Evolutionary conservation across 2,888 invertebrate genomes (phyloP), one percentile per base, ranked within the genome.

Genomic region (Iphiclides podalirius): DNA sequence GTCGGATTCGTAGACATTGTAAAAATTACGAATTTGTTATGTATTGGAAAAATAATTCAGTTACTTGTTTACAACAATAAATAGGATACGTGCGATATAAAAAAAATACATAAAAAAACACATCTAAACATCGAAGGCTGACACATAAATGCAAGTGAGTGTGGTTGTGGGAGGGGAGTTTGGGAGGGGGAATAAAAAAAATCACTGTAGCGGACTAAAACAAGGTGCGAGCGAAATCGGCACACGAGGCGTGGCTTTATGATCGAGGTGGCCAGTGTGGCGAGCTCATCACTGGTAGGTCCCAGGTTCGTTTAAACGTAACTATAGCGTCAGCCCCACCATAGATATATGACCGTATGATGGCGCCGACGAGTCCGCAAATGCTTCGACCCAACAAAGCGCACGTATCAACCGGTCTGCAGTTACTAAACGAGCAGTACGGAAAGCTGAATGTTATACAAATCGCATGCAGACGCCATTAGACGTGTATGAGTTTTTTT

Each of bases 141-240:
- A 71, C 70, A 83, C 67, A 79, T 80, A 79, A 78, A 87, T 88
- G 87, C 87, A 87, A 75, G 85, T 87, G 87, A 87, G 87, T 87
- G 87, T 88, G 87, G 87, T 85, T 85, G 74, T 76, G 64, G 62
- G 59, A 58, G 61, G 54, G 47, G 37, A 4, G 31, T n/a, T 11
- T 31, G 31, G 31, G n/a, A 6, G 26, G 26, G 26, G 26, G 26
- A 56, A 57, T 64, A 65, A 66, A 64, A 64, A 69, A 66, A 70
- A 75, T 75, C 72, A 78, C 74, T 85, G 79, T 82, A 79, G 84
- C 83, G 80, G 79, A 70, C 69, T 62, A 62, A 64, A 62, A 58
- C 41, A 58, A 58, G 63, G 26, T 36, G 44, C 14, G 26, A 47
- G 36, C 13, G 16, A 54, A 36, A 41, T 37, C 39, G 36, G 39